These are phyloP conservation scores for Eulemur rubriventer DNA, from an alignment of 2,797 vertebrate species.

Conservation along the genomic window DNA sequence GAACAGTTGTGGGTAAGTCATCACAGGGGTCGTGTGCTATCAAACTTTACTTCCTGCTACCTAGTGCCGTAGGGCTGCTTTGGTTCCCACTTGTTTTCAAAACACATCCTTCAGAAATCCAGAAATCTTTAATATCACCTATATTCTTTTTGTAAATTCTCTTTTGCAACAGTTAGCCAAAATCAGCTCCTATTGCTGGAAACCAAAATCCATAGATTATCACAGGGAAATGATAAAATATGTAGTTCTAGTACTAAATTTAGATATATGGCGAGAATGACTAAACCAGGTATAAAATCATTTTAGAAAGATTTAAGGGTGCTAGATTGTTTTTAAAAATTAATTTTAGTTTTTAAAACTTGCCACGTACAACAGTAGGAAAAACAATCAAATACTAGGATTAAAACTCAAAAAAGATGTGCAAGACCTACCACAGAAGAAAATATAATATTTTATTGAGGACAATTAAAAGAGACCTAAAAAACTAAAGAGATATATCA, in stretches of 20 bases:
- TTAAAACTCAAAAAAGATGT: background rate
- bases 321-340: background rate
- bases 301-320: background rate
- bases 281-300: background rate
- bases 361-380: background rate
- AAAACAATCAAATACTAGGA: background rate
- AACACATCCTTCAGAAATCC: background rate
- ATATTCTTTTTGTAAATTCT: background rate
- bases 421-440: background rate
- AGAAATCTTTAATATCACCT: background rate
- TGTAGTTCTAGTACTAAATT: background rate
- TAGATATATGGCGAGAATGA: background rate
- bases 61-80: background rate
- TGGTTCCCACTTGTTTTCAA: background rate
- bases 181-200: background rate
- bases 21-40: background rate
- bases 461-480: background rate
- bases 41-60: background rate
- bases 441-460: background rate
- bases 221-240: background rate
- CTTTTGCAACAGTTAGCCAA: background rate
- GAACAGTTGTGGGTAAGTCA: rapidly evolving
- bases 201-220: background rate
- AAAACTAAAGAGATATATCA: background rate
- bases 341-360: background rate